Conservation (phyloP, 1,140 invertebrate species). For the Eciton burchellii region DNA sequence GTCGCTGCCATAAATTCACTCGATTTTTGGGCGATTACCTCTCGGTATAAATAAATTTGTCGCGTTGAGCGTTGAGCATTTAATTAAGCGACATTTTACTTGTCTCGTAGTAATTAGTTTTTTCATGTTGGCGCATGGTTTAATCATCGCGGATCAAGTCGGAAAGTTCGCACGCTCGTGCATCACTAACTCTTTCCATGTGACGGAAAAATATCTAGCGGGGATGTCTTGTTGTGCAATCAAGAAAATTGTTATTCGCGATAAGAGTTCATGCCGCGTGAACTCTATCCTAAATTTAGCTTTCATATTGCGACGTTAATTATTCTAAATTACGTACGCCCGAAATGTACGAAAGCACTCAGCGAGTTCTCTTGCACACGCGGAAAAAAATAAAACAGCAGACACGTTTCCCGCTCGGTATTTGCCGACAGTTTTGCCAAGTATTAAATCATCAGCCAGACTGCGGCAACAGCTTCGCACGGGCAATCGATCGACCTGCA, state of each 20-base stretch:
- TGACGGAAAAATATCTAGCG: slow-evolving; percentile 27
- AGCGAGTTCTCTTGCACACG: not conserved
- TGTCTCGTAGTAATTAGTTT: slow-evolving; percentile 3
- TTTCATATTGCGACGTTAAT: too few relatives aligned
- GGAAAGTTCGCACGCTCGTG: not conserved
- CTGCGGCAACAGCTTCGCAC: slow-evolving; percentile 30
- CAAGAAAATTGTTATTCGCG: not conserved
- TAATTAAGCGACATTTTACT: not conserved
- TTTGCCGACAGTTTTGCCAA: slow-evolving; percentile 50
- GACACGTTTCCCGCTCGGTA: slow-evolving; percentile 27
- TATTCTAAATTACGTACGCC: too few relatives aligned
- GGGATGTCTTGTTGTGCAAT: not conserved
- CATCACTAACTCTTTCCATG: slow-evolving; percentile 4
- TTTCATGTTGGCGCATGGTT: not conserved
- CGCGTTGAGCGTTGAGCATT: too few relatives aligned
- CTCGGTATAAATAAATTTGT: too few relatives aligned
- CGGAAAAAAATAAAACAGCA: not conserved
- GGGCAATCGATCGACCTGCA: slow-evolving; percentile 73
- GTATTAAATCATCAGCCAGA: slow-evolving; percentile 43
- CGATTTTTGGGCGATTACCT: too few relatives aligned
- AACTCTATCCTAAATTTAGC: too few relatives aligned
- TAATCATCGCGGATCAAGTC: not conserved
- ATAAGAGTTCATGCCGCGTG: too few relatives aligned
- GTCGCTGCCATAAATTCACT: too few relatives aligned
- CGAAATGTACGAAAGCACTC: too few relatives aligned